phyloP scores from a whole-genome alignment of 2,888 invertebrate species.

The Nomada lathburiana region DNA sequence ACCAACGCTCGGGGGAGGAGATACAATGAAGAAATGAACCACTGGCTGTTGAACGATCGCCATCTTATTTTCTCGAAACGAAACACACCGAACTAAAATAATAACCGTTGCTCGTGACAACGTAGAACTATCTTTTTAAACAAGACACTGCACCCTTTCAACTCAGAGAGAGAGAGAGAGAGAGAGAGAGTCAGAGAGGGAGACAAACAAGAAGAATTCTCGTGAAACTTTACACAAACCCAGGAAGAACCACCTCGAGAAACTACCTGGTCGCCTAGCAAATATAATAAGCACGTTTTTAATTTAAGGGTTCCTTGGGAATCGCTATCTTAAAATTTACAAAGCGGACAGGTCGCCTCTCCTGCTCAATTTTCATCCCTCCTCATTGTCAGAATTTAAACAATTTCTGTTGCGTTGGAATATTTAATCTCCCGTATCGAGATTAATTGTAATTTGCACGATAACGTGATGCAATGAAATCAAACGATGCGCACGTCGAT shows the following conservation, averaged over 20 bases:
- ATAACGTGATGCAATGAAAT: too few species aligned
- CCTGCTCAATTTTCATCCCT: slow-evolving; percentile 21
- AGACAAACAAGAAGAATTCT: slow-evolving; percentile 10
- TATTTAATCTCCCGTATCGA: too few species aligned
- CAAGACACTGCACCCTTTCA: slow-evolving; percentile 70
- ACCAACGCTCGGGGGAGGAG: slow-evolving; percentile 3
- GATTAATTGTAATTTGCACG: too few species aligned
- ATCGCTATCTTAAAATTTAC: slow-evolving; percentile 34
- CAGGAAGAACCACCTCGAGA: slow-evolving; percentile 35
- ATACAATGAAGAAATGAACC: slow-evolving; percentile 18
- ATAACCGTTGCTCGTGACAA: not conserved
- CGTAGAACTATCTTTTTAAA: slow-evolving; percentile 1
- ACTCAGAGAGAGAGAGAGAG: slow-evolving; percentile 57
- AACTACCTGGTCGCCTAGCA: slow-evolving; percentile 53
- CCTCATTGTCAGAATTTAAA: not conserved
- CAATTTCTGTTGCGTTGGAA: not conserved
- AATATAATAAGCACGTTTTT: slow-evolving; percentile 54
- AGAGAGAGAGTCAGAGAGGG: not conserved
- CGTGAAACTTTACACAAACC: slow-evolving; percentile 44
- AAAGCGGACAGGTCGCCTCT: slow-evolving; percentile 41
- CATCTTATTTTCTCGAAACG: slow-evolving; percentile 26
- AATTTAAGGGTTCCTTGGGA: slow-evolving; percentile 18
- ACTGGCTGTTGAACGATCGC: slow-evolving; percentile 20
- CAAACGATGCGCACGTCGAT: too few species aligned
- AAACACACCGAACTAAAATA: not conserved